phyloP scores from a whole-genome alignment of 2,113 vertebrate genomes.

The Acrocephalus kingi region DNA sequence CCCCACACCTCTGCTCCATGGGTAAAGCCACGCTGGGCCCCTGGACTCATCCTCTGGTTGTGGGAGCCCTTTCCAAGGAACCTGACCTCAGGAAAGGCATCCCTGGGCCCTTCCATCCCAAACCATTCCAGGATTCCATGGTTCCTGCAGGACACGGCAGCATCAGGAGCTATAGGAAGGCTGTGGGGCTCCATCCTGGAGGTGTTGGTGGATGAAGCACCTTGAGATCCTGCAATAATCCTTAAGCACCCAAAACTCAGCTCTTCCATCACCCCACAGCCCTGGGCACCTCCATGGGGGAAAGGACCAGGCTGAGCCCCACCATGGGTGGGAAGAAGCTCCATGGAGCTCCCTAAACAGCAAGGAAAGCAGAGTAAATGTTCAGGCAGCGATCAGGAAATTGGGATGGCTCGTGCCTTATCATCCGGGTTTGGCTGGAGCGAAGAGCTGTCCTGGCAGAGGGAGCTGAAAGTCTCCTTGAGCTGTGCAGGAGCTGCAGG shows the following conservation, averaged over 20 bases:
- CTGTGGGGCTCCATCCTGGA: background rate
- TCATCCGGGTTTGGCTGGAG: background rate
- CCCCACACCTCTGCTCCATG: background rate
- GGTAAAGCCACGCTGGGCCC: rapidly evolving
- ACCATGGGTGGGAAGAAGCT: background rate
- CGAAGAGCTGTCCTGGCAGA: background rate
- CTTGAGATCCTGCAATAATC: background rate
- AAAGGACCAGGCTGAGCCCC: background rate
- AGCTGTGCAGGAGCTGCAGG: background rate
- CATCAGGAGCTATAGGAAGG: background rate
- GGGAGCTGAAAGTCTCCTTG: background rate
- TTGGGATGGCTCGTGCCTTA: background rate
- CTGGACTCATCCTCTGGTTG: background rate
- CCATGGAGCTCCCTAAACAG: background rate
- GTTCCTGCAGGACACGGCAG: background rate
- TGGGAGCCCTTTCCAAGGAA: background rate
- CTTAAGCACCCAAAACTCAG: background rate
- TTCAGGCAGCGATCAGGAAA: background rate
- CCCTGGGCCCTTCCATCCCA: background rate
- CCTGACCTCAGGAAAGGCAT: background rate
- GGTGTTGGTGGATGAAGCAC: background rate
- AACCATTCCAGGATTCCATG: background rate
- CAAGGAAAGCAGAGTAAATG: background rate
- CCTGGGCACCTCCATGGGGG: background rate
- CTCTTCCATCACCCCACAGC: background rate